phyloP scores from a whole-genome alignment of 1,140 invertebrate species.

The Leptopilina boulardi region DNA sequence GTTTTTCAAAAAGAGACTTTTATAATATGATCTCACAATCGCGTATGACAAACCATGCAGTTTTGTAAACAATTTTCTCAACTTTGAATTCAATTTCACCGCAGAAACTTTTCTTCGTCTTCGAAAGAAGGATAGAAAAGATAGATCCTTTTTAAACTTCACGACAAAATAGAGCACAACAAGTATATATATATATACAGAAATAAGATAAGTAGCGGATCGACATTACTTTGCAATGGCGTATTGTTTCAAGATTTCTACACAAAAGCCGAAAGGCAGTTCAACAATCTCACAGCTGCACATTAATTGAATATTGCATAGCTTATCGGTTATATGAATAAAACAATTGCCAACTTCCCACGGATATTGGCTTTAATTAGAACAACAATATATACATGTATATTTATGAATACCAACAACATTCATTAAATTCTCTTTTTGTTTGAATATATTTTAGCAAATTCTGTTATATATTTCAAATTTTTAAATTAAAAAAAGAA shows the following conservation, averaged over 20 bases:
- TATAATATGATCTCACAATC: constrained; percentile 20
- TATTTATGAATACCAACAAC: not conserved
- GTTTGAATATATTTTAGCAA: not conserved
- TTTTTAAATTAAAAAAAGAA: not conserved
- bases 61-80: constrained; percentile 20
- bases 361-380: constrained; percentile 11
- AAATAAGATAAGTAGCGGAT: constrained; percentile 6
- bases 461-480: not conserved
- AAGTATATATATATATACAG: too few relatives aligned
- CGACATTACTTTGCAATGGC: constrained; percentile 2
- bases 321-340: constrained; percentile 24
- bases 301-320: constrained; percentile 23
- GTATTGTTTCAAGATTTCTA: constrained; percentile 6
- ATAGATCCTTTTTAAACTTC: constrained; percentile 13
- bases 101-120: constrained; percentile 23
- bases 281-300: constrained; percentile 13
- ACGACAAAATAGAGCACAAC: not conserved
- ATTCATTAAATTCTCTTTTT: not conserved
- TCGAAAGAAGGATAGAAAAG: not conserved
- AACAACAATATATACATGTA: not conserved
- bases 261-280: constrained; percentile 12
- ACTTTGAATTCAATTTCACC: constrained; percentile 28
- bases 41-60: constrained; percentile 26
- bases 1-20: constrained; percentile 3
- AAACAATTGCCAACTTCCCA: not conserved